Evolutionary conservation across 2,888 invertebrate genomes (phyloP).

Genomic region (Xanthorhoe designata): DNA sequence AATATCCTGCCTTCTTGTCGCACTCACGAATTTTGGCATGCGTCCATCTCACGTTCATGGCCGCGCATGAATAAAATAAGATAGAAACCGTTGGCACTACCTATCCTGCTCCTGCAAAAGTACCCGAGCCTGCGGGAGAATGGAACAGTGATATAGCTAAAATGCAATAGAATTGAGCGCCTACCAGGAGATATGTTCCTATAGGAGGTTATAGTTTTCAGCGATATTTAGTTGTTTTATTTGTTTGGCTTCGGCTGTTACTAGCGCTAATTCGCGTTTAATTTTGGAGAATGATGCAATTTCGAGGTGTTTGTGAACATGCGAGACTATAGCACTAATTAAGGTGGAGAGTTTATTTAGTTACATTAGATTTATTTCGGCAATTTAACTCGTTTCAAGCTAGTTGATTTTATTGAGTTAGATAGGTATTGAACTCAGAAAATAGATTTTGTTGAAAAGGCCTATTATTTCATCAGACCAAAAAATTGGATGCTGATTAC

Average conservation of each 20-base stretch:
- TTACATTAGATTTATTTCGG: not conserved
- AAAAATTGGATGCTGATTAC: too few species aligned
- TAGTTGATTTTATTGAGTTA: too few species aligned
- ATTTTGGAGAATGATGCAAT: conserved; percentile 33
- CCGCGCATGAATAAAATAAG: conserved; percentile 77
- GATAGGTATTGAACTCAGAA: too few species aligned
- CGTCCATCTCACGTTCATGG: conserved; percentile 60
- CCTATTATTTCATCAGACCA: too few species aligned
- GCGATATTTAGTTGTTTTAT: conserved; percentile 65
- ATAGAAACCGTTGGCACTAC: conserved; percentile 63
- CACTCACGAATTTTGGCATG: conserved; percentile 57
- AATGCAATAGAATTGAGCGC: conserved; percentile 75
- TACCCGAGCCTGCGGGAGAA: conserved; percentile 51
- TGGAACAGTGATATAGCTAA: conserved; percentile 59
- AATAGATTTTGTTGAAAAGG: too few species aligned
- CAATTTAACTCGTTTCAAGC: not conserved
- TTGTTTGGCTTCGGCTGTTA: conserved; percentile 59
- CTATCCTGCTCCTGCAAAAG: conserved; percentile 61
- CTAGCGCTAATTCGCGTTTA: conserved; percentile 72
- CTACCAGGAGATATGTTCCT: conserved; percentile 70
- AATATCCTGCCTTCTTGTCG: conserved; percentile 62
- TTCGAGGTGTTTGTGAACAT: conserved; percentile 46
- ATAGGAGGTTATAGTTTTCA: conserved; percentile 56
- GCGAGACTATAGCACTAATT: not conserved
- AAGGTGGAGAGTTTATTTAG: not conserved